A percentile compares a stretch with the other conserved stretches of the same genome.
Evolutionary conservation across 2,888 invertebrate genomes (phyloP).

Genomic region (Gasteruption jaculator): DNA sequence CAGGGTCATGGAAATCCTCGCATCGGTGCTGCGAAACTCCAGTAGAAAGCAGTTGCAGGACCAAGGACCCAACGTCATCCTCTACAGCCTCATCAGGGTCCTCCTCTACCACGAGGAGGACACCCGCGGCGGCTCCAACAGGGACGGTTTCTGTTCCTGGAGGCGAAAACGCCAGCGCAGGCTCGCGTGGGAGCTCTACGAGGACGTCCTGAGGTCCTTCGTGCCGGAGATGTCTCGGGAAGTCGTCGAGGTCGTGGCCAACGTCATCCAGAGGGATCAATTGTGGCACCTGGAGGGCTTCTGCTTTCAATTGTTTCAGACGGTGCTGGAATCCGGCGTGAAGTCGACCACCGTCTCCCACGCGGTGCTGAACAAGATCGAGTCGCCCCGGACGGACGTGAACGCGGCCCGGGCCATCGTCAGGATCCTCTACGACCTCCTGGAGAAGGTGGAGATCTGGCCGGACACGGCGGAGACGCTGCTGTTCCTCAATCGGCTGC

Average conservation of each 20-base stretch:
- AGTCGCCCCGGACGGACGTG: slow-evolving; percentile 33
- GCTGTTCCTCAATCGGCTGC: slow-evolving; percentile 50
- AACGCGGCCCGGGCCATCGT: slow-evolving; percentile 52
- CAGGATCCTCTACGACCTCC: slow-evolving; percentile 54
- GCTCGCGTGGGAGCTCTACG: slow-evolving; percentile 31
- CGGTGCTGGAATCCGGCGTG: slow-evolving; percentile 33
- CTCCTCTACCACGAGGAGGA: slow-evolving; percentile 18
- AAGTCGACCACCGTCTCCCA: slow-evolving; percentile 27
- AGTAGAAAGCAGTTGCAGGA: slow-evolving; percentile 26
- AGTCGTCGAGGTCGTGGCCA: slow-evolving; percentile 43
- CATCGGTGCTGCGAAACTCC: slow-evolving; percentile 24
- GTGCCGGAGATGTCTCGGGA: slow-evolving; percentile 39
- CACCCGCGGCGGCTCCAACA: too few species aligned
- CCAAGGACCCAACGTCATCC: slow-evolving; percentile 24
- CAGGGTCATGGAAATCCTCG: slow-evolving; percentile 27
- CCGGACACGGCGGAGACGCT: slow-evolving; percentile 50
- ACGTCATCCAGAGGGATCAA: slow-evolving; percentile 45
- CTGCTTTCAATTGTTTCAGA: slow-evolving; percentile 42
- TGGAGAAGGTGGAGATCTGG: slow-evolving; percentile 54
- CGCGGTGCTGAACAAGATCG: slow-evolving; percentile 33
- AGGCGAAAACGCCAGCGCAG: slow-evolving; percentile 29
- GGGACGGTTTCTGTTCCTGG: too few species aligned
- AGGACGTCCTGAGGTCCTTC: slow-evolving; percentile 30
- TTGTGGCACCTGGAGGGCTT: slow-evolving; percentile 51
- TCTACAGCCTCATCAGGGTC: slow-evolving; percentile 32